Evolutionary conservation across 2,797 vertebrate genomes (phyloP), one percentile per base, ranked within the genome.

Genomic region (Hephaestus fuliginosus): DNA sequence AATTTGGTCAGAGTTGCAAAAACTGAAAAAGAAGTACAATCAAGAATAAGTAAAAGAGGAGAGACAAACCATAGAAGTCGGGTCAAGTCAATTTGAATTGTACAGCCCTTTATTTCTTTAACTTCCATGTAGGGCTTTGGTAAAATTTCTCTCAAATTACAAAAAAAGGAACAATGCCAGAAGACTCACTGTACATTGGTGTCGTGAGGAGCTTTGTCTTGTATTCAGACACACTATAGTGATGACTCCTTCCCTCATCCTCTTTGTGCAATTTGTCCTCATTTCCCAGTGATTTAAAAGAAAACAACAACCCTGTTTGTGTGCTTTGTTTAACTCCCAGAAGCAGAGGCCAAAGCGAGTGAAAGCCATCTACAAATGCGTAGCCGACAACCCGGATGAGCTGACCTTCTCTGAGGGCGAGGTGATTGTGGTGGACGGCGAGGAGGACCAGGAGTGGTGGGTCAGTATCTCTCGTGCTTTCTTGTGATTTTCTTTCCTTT

Each of bases 371-470:
- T 99, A 99, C 90, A 98, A 99, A 95, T 99, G 98, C 49, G 91
- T 96, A 49, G 98, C 98, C 0, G 98, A 99, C 95, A 99, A 99
- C 92, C 98, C 98, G 0, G 98, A 99, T 5, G 98, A 99, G 93
- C 93, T 99, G 85, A 99, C 98, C 1, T 99, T 99, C 94, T 96
- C 96, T 0, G 98, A 99, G 91, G 98, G 98, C 2, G 98, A 99
- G 63, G 96, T 99, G 90, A 99, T 99, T 63, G 93, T 99, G 56
- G 98, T 99, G 80, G 98, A 98, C 0, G 98, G 98, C 43, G 98
- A 99, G 90, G 98, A 99, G 93, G 98, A 99, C 94, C 98, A 98
- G 68, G 98, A 99, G 96, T 99, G 98, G 98, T 99, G 98, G 98
- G 98, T 99, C 86, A 98, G 98, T 99, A 87, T 73, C 88, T 43